These are phyloP conservation scores for Drosophila diplacantha DNA, from an alignment of 2,888 invertebrate genomes.

Conservation along the genomic window DNA sequence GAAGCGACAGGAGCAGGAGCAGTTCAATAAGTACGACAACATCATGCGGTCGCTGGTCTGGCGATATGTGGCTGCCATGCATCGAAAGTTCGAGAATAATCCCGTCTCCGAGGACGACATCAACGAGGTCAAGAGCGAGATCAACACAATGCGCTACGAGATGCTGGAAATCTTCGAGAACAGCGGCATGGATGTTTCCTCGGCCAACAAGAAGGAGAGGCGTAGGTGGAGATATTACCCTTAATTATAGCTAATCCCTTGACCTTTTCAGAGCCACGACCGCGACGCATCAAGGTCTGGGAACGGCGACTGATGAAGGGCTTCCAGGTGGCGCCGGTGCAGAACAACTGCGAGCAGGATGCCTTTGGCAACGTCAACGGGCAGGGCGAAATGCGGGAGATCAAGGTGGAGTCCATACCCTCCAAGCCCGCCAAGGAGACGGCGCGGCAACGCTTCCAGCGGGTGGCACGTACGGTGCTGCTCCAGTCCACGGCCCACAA, in stretches of 20 bases:
- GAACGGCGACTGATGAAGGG: conserved; percentile 92
- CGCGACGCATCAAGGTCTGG: conserved; percentile 89
- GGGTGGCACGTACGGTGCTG: conserved; percentile 86
- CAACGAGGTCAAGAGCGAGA: conserved; percentile 95
- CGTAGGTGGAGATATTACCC: conserved; percentile 78
- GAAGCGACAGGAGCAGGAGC: conserved; percentile 81
- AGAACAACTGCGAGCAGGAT: conserved; percentile 78
- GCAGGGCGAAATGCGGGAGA: conserved; percentile 71
- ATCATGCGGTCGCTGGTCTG: conserved; percentile 95
- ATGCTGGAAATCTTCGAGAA: conserved; percentile 91
- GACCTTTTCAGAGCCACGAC: conserved; percentile 81
- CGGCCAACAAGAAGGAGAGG: conserved; percentile 85
- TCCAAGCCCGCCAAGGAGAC: conserved; percentile 72
- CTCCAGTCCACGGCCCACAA: conserved; percentile 84
- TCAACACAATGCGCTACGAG: conserved; percentile 94
- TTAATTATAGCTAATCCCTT: background rate
- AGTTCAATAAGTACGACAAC: conserved; percentile 85
- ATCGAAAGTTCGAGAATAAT: conserved; percentile 88
- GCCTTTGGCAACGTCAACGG: conserved; percentile 76
- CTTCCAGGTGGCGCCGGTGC: conserved; percentile 88
- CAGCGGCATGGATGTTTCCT: conserved; percentile 91
- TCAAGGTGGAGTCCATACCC: conserved; percentile 70
- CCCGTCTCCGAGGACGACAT: conserved; percentile 95
- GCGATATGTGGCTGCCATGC: conserved; percentile 93
- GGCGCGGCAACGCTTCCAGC: conserved; percentile 83